These are phyloP conservation scores for Dysidea cf. avara DNA, from an alignment of 37 sponge, comb jelly and placozoan species.

Conservation along the genomic window DNA sequence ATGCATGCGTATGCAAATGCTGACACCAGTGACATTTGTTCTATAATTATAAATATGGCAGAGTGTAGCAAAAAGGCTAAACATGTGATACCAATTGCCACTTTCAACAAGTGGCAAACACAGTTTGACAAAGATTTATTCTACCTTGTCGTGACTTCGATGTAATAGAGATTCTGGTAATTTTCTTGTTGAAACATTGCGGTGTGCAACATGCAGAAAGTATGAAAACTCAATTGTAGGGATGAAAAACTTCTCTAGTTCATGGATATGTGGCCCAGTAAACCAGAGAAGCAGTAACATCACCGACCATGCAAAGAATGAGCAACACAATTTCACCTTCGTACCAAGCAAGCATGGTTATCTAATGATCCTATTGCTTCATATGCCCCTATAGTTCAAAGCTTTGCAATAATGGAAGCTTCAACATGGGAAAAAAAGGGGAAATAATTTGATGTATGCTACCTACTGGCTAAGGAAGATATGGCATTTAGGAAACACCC, in stretches of 20 bases:
- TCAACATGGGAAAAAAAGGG: slow-evolving; percentile 4
- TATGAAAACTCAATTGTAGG: slow-evolving; percentile 27
- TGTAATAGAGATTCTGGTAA: slow-evolving; percentile 29
- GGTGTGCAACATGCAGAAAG: slow-evolving; percentile 40
- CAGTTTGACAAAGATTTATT: slow-evolving; percentile 28
- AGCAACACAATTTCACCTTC: slow-evolving; percentile 28
- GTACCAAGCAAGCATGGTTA: slow-evolving; percentile 26
- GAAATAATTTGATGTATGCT: slow-evolving; percentile 45
- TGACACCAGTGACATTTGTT: no score
- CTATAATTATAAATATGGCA: no score
- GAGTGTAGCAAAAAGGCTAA: no score
- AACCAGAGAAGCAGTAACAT: slow-evolving; percentile 62
- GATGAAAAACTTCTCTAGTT: slow-evolving; percentile 42
- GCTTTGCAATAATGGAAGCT: slow-evolving; percentile 18
- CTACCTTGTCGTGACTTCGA: slow-evolving; percentile 40
- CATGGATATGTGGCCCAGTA: slow-evolving; percentile 54
- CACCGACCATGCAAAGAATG: slow-evolving; percentile 49
- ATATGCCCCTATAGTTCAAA: slow-evolving; percentile 39
- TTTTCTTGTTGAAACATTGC: slow-evolving; percentile 17
- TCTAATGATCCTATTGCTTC: background rate
- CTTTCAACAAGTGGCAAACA: slow-evolving; percentile 54
- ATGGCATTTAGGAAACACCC: slow-evolving; percentile 45
- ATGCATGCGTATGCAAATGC: no score
- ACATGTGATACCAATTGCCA: no score
- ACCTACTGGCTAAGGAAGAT: slow-evolving; percentile 24